Evolutionary conservation across 37 sponge, comb jelly and placozoan species (phyloP), one percentile per base, ranked within the genome.

Genomic region (Dysidea cf. avara): DNA sequence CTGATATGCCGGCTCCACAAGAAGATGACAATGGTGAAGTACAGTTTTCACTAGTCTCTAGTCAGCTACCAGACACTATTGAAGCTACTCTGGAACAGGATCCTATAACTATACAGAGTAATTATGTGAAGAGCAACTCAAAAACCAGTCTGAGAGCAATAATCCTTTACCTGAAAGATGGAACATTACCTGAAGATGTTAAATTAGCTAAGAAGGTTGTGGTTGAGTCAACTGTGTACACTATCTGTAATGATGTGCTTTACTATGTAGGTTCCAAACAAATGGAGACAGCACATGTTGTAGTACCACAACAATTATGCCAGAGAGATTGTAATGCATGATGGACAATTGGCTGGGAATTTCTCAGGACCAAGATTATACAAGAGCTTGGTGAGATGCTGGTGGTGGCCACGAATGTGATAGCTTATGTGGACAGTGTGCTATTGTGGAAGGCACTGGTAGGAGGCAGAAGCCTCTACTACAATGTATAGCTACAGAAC

Each of bases 331-430:
- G 24, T 83, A 26, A 26, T 69, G 16, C 36, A 50, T 2, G 77
- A 83, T 20, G 58, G 77, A 17, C 3, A 22, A 4, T 67, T 67
- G 24, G 38, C 68, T 12, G 76, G 69, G 7, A 68, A 82, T 46
- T 74, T 74, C 34, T 31, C 61, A n/a, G 63, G 38, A 46, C 48
- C 22, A 11, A 62, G 29, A 34, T 13, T 66, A 1, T 74, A 75
- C 33, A 33, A 56, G 18, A 2, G 32, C 21, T 25, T 86, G 53
- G 26, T 56, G 16, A 17, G 52, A 26, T 5, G 40, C 50, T 86
- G 73, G 40, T 79, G 79, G 79, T 86, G 87, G 76, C 54, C 56
- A 22, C 74, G 80, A 14, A 66, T 79, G 70, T 28, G 60, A 3
- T 43, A 43, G 46, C 46, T 43, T 9, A 12, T 43, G 46, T 43